A percentile compares a stretch with the other conserved stretches of the same genome.
These are phyloP conservation scores for Ptilorrhoa leucosticta DNA, from an alignment of 2,113 vertebrate genomes.

Conservation along the genomic window DNA sequence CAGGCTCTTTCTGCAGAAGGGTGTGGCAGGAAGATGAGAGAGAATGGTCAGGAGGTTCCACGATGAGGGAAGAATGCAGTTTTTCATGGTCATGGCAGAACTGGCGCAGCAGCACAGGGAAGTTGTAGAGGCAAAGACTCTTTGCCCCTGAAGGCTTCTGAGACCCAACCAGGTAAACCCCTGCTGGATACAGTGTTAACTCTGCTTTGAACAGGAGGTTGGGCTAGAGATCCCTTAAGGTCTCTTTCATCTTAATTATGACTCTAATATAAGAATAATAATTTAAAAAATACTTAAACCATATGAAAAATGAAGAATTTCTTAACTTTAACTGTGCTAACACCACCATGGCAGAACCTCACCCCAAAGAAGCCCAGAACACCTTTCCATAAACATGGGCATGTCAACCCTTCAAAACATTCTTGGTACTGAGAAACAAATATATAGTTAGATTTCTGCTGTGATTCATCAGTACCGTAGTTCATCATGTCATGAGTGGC, in stretches of 20 bases:
- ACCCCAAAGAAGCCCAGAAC: not conserved
- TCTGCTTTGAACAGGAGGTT: not conserved
- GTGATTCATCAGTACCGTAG: not conserved
- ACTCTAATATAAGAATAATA: not conserved
- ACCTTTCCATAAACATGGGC: not conserved
- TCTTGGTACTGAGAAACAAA: not conserved
- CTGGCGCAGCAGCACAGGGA: not conserved
- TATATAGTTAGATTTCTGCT: not conserved
- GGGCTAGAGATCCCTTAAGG: not conserved
- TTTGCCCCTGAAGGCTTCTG: not conserved
- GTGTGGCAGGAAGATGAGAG: not conserved
- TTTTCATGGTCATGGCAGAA: not conserved
- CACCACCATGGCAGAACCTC: not conserved
- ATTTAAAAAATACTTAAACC: not conserved
- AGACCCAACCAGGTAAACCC: not conserved
- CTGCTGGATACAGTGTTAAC: not conserved
- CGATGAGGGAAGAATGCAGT: not conserved
- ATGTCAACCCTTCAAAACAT: rapidly evolving
- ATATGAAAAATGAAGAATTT: not conserved
- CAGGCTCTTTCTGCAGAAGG: not conserved
- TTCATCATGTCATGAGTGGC: not conserved
- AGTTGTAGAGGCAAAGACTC: not conserved
- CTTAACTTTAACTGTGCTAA: not conserved
- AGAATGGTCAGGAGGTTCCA: not conserved
- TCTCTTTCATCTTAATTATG: not conserved